Percentiles rank a stretch among this genome's conserved stretches.
phyloP scores from a whole-genome alignment of 1,140 invertebrate genomes.

The Atopsyche davidsoni region DNA sequence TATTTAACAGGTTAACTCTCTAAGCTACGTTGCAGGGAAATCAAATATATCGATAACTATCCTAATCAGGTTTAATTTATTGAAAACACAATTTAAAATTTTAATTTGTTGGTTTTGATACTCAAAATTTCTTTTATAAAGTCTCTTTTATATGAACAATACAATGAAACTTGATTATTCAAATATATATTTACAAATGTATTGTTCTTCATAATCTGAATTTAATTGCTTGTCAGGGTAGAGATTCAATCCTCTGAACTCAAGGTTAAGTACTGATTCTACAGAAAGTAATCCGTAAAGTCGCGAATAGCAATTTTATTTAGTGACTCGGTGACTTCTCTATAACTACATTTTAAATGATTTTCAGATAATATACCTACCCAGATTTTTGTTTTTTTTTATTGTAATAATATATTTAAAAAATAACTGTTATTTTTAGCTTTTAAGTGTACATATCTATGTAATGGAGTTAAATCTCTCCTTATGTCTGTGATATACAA shows the following conservation, averaged over 20 bases:
- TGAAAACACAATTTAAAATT: too few relatives aligned
- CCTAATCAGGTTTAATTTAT: too few relatives aligned
- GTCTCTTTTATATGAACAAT: too few relatives aligned
- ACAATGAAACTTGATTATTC: too few relatives aligned
- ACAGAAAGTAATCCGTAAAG: neutral
- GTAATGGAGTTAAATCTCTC: conserved; percentile 17
- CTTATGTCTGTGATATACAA: conserved; percentile 28
- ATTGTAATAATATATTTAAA: neutral
- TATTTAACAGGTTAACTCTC: too few relatives aligned
- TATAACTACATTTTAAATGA: neutral
- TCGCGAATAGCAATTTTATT: neutral
- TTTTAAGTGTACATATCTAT: conserved; percentile 24
- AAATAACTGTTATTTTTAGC: neutral
- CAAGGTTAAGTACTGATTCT: neutral
- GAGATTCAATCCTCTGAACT: neutral
- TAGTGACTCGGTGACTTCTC: neutral
- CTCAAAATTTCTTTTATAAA: too few relatives aligned
- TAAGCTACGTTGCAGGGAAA: too few relatives aligned
- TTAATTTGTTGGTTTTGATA: too few relatives aligned
- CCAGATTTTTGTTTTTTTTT: neutral
- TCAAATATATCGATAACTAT: too few relatives aligned
- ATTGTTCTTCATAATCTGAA: neutral
- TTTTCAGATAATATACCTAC: neutral
- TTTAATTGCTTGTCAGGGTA: neutral
- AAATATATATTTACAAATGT: neutral